These are phyloP conservation scores for Trinectes maculatus DNA, from an alignment of 2,113 vertebrate species.

Conservation along the genomic window DNA sequence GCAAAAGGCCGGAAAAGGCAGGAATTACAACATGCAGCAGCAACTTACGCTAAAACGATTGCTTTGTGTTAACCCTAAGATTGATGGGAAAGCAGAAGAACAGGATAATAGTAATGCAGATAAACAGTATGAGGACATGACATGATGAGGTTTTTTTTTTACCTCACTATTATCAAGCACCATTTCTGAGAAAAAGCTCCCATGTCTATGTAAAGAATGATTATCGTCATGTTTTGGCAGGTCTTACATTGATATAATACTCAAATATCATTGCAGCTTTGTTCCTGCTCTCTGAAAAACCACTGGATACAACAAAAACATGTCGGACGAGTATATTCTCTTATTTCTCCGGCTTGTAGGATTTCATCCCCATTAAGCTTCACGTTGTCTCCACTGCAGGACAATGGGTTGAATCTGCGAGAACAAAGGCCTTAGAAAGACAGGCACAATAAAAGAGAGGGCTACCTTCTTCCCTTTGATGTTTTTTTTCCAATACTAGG, in stretches of 20 bases:
- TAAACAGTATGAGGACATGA: not conserved
- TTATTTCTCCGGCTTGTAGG: conserved; percentile 47
- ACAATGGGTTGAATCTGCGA: conserved; percentile 56
- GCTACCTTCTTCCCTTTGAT: conserved; percentile 7
- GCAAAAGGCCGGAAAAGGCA: not conserved
- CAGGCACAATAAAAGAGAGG: conserved; percentile 49
- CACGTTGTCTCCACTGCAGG: conserved; percentile 46
- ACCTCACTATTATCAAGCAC: not conserved
- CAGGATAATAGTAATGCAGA: not conserved
- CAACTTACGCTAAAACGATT: not conserved
- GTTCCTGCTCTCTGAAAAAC: conserved; percentile 28
- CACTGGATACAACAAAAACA: conserved; percentile 49
- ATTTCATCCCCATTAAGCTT: conserved; percentile 58
- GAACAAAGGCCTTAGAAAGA: conserved; percentile 48
- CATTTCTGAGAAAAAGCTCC: not conserved
- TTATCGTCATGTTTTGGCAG: not conserved
- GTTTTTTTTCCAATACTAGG: conserved; percentile 65
- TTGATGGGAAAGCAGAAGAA: not conserved
- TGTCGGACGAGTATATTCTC: conserved; percentile 43
- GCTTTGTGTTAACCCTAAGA: not conserved
- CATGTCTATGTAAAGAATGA: conserved; percentile 1
- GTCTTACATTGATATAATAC: conserved; percentile 24
- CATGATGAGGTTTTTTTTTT: not conserved
- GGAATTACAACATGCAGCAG: not conserved
- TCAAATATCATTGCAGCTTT: conserved; percentile 28